Base-by-base conservation (phyloP, 2,888 invertebrate genomes). In the Melieria crassipennis region DNA sequence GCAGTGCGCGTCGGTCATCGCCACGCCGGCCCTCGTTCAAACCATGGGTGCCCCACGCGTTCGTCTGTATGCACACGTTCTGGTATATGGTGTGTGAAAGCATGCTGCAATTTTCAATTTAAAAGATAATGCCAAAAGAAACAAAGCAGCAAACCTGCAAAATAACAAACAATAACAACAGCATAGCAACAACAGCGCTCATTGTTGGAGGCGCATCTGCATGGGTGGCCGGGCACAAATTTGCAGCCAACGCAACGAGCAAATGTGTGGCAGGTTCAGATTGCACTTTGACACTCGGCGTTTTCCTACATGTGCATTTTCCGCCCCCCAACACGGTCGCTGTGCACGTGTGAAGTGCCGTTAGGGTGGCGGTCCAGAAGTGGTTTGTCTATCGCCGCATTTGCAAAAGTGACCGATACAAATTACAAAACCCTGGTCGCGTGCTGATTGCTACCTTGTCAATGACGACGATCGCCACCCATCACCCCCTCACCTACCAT, bases 21-120 rank as follows among this genome's bases (percentile, higher is more conserved):
- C 30, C 30, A 30, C 30, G 30, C 30, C 30, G 11, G 50, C 50
- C 3, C 50, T 50, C 11, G 50, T 50, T 7, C 2, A 50, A 50
- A 50, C 11, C 11, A 50, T 50, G 11, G 11, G 3, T 50, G 11
- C 50, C 11, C 9, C 11, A 50, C 3, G 50, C 11, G 50, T 7
- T 7, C 11, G 11, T 1, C 11, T 50, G 50, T 50, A 50, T 50
- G 7, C 11, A 50, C 11, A 50, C 30, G 30, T 30, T 50, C 11
- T 50, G 50, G 50, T 50, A 50, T 50, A 10, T 47, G 57, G 42
- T 47, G 16, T 55, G 65, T 57, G 16, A 30, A 56, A 65, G 46
- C 46, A 57, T 56, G 9, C 57, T 45, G 56, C 52, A 65, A 60
- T 50, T 65, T 65, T 57, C 66, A 66, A 66, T 66, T 66, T 66